phyloP scores from a whole-genome alignment of 92 coral and sea anemone genomes.

The Pocillopora meandrina region DNA sequence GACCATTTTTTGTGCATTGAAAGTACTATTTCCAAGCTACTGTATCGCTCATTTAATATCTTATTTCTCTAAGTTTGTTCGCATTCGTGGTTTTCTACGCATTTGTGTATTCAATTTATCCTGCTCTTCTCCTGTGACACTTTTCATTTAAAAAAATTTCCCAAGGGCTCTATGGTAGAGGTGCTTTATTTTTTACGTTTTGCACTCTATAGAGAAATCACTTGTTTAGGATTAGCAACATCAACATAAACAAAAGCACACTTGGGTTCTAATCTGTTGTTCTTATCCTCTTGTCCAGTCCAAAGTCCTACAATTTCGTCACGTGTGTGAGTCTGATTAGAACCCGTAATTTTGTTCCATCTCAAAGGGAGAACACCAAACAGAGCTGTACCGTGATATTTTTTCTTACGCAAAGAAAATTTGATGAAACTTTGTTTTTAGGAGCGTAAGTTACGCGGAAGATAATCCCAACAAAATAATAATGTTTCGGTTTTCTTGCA shows the following conservation, averaged over 20 bases:
- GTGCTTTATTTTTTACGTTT: too few relatives aligned
- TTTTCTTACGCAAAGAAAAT: not conserved
- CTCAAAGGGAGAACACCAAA: not conserved
- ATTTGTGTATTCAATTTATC: too few relatives aligned
- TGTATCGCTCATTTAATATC: too few relatives aligned
- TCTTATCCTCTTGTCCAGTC: conserved; percentile 5
- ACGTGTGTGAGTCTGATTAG: conserved; percentile 1
- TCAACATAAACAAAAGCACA: not conserved
- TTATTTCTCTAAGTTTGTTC: too few relatives aligned
- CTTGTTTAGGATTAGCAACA: not conserved
- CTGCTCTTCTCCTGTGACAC: too few relatives aligned
- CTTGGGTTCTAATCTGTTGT: not conserved
- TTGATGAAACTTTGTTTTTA: not conserved
- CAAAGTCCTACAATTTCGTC: not conserved
- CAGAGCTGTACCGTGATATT: not conserved
- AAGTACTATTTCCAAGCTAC: too few relatives aligned
- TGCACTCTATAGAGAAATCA: too few relatives aligned
- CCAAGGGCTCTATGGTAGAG: too few relatives aligned
- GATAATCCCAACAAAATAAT: not conserved
- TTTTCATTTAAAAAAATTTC: too few relatives aligned
- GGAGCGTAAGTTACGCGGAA: not conserved
- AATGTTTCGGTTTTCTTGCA: not conserved
- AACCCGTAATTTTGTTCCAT: not conserved
- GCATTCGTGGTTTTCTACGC: too few relatives aligned
- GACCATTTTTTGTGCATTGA: too few relatives aligned